Conservation (phyloP, 1,140 invertebrate species). For the Venturia canescens region DNA sequence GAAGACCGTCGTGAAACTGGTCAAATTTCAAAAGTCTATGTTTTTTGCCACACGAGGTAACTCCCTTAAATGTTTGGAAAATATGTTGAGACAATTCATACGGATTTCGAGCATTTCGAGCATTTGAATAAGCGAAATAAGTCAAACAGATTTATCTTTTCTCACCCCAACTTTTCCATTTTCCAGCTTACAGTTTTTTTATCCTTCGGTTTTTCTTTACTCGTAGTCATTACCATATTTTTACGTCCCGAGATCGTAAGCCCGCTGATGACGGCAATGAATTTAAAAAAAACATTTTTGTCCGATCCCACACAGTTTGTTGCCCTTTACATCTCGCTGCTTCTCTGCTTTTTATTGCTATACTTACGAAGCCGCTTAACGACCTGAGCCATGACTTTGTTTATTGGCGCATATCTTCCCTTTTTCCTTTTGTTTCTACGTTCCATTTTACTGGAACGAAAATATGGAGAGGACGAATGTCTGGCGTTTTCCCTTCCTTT, state of each 20-base stretch:
- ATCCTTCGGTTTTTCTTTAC: background rate
- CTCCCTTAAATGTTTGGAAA: no score
- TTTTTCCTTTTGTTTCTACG: background rate
- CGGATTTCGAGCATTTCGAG: no score
- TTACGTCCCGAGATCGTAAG: background rate
- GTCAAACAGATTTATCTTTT: background rate
- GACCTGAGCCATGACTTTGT: background rate
- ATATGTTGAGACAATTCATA: no score
- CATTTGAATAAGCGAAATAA: no score
- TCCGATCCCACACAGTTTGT: no score
- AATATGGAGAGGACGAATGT: background rate
- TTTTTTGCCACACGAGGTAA: no score
- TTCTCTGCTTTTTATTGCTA: conserved; percentile 2
- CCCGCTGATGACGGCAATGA: background rate
- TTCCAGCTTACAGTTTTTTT: background rate
- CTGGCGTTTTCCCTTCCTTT: background rate
- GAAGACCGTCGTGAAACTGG: no score
- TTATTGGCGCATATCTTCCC: background rate
- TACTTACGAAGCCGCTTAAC: background rate
- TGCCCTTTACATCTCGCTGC: background rate
- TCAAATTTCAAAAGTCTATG: no score
- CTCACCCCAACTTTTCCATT: background rate
- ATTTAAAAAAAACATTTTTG: background rate
- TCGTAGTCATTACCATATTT: background rate
- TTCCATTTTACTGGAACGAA: background rate